phyloP scores from a whole-genome alignment of 2,113 vertebrate species.

The Ifrita kowaldi region DNA sequence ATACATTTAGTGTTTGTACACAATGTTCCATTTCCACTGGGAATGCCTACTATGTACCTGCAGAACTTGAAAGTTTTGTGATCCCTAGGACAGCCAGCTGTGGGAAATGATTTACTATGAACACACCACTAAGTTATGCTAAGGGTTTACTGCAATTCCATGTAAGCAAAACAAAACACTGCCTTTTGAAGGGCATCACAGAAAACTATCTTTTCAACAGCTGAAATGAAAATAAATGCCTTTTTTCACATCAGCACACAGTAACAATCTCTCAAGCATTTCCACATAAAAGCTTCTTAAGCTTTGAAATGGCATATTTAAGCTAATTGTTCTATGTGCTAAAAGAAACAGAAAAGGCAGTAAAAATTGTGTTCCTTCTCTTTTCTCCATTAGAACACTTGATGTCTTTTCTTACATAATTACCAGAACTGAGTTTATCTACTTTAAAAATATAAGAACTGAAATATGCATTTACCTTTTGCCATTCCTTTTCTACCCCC shows the following conservation, averaged over 20 bases:
- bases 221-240: slow-evolving; percentile 28
- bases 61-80: neutral
- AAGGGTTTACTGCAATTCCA: neutral
- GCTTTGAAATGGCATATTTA: slow-evolving; percentile 18
- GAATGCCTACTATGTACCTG: neutral
- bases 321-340: slow-evolving; percentile 14
- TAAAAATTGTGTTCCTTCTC: neutral
- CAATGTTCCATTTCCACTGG: neutral
- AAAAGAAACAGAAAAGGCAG: neutral
- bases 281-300: slow-evolving; percentile 34
- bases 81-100: neutral
- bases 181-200: neutral
- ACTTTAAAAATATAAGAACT: neutral
- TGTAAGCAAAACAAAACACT: neutral
- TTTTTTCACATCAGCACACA: slow-evolving; percentile 1
- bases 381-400: neutral
- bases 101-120: neutral
- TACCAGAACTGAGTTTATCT: neutral
- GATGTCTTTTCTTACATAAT: neutral
- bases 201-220: neutral
- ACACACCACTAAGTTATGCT: neutral
- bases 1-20: neutral
- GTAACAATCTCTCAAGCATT: neutral
- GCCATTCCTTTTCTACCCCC: neutral
- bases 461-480: slow-evolving; percentile 2